These are phyloP conservation scores for Heteromyza rotundicornis DNA, from an alignment of 2,888 invertebrate genomes.

Conservation along the genomic window DNA sequence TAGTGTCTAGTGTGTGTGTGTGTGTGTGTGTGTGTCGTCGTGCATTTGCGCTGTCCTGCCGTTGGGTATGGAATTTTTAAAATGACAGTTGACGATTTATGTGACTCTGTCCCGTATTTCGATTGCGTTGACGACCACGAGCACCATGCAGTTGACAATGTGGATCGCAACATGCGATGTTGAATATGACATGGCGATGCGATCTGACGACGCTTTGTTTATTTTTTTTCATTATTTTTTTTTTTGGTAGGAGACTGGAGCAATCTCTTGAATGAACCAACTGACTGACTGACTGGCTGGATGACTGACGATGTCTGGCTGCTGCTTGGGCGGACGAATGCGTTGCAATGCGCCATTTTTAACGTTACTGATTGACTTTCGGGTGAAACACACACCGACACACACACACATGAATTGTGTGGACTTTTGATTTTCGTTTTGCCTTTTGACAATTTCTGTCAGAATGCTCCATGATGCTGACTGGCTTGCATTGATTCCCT, in stretches of 20 bases:
- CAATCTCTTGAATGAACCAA: neutral
- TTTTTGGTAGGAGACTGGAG: neutral
- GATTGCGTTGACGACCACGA: neutral
- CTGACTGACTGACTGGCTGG: neutral
- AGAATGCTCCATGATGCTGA: conserved; percentile 36
- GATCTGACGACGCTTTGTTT: conserved; percentile 11
- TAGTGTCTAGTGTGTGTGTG: neutral
- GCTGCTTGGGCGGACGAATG: neutral
- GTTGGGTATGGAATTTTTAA: neutral
- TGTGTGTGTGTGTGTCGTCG: no score
- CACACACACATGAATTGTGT: neutral
- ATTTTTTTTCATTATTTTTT: no score
- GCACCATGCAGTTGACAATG: no score
- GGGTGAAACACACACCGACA: neutral
- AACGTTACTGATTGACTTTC: conserved; percentile 7
- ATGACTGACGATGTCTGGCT: neutral
- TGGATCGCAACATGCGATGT: conserved; percentile 1
- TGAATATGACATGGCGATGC: conserved; percentile 27
- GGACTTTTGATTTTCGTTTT: conserved; percentile 15
- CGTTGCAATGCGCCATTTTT: conserved; percentile 8
- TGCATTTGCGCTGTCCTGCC: no score
- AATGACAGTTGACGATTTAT: conserved; percentile 53
- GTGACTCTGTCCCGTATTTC: conserved; percentile 28
- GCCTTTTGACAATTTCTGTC: conserved; percentile 19
- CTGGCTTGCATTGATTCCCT: conserved; percentile 27